A percentile compares a stretch with the other conserved stretches of the same genome.
These are phyloP conservation scores for Gymnocheta viridis DNA, from an alignment of 2,888 invertebrate species.

Conservation along the genomic window DNA sequence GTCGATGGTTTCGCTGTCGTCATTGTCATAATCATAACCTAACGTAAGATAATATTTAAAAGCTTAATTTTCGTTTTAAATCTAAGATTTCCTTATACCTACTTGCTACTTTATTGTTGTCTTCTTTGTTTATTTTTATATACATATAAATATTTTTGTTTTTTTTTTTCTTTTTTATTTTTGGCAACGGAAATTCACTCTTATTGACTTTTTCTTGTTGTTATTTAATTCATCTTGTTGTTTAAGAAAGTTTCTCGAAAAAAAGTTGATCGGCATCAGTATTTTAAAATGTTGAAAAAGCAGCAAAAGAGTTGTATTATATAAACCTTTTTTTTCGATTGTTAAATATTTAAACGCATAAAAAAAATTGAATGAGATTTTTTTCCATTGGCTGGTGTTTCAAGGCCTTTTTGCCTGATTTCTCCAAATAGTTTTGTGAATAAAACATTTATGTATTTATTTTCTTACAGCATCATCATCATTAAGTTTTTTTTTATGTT, in stretches of 20 bases:
- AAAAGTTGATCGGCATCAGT: constrained; percentile 48
- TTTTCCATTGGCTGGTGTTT: constrained; percentile 15
- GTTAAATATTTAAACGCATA: constrained; percentile 52
- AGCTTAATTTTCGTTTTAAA: constrained; percentile 46
- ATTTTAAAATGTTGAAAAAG: constrained; percentile 1
- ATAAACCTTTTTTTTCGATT: constrained; percentile 48
- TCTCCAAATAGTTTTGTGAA: constrained; percentile 64
- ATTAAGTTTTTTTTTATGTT: constrained; percentile 5
- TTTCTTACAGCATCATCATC: constrained; percentile 63
- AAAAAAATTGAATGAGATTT: constrained; percentile 14
- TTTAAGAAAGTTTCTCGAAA: constrained; percentile 67
- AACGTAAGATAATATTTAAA: constrained; percentile 56
- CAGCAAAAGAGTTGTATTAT: constrained; percentile 33
- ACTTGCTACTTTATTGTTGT: constrained; percentile 15
- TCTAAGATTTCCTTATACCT: constrained; percentile 28
- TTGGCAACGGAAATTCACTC: constrained; percentile 66
- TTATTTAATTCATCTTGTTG: constrained; percentile 14
- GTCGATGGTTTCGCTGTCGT: background rate
- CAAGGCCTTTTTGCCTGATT: constrained; percentile 67
- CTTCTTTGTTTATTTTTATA: constrained; percentile 11
- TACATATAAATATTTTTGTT: too few species aligned
- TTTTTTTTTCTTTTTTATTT: constrained; percentile 19
- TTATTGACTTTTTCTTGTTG: constrained; percentile 52
- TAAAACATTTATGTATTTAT: constrained; percentile 29
- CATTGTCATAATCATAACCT: constrained; percentile 65